Conservation (phyloP, 2,113 vertebrate species). For the Brachypteracias leptosomus region DNA sequence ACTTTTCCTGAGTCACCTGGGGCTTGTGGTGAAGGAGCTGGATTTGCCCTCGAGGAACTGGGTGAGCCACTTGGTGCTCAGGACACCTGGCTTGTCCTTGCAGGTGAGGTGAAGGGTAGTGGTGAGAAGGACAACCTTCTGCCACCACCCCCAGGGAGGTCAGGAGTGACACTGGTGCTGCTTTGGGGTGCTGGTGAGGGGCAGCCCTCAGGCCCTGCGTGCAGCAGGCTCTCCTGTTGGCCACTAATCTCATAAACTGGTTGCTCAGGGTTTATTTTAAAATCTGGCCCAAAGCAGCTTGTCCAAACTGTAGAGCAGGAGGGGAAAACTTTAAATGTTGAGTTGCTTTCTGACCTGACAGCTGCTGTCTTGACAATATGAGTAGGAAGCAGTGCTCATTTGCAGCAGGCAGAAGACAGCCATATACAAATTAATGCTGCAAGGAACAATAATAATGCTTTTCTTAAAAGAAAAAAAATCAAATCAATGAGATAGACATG, state of each 20-base stretch:
- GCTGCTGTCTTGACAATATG: neutral
- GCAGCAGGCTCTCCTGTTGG: neutral
- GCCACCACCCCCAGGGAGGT: neutral
- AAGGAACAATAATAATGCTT: neutral
- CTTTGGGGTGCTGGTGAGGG: neutral
- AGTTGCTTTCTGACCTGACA: neutral
- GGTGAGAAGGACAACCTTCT: neutral
- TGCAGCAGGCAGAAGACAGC: neutral
- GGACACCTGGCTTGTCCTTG: fast-evolving
- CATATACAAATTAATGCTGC: neutral
- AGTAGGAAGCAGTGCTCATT: neutral
- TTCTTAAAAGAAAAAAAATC: neutral
- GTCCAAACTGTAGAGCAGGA: neutral
- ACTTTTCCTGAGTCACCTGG: neutral
- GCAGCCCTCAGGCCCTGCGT: neutral
- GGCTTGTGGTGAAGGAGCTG: neutral
- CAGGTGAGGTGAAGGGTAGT: neutral
- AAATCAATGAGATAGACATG: neutral
- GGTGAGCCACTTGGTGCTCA: neutral
- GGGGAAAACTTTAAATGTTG: neutral
- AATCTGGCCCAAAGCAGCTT: neutral
- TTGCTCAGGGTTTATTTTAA: neutral
- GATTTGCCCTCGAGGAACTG: neutral
- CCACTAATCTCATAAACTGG: fast-evolving
- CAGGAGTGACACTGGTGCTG: neutral